Evolutionary conservation across 2,888 invertebrate genomes (phyloP).

Genomic region (Carpatolechia fugitivella): DNA sequence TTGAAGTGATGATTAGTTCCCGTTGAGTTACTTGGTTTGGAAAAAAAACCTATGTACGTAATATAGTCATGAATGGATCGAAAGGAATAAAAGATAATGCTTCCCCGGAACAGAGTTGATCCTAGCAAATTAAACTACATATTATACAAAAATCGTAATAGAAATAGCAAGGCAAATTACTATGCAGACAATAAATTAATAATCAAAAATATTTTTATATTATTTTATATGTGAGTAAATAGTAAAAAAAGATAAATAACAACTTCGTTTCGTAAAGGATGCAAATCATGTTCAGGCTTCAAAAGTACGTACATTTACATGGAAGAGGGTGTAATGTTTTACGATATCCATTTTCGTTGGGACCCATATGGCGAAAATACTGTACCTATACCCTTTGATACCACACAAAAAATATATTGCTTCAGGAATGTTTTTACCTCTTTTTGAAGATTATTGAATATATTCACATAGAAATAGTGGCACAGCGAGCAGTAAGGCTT

Average conservation of each 20-base stretch:
- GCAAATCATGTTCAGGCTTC: not conserved
- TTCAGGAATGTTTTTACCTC: not conserved
- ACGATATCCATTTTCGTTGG: not conserved
- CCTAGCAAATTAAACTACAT: no score
- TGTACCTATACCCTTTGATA: not conserved
- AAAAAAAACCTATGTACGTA: not conserved
- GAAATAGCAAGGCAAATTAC: no score
- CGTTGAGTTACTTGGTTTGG: not conserved
- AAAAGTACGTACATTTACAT: constrained; percentile 2
- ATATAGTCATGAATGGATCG: no score
- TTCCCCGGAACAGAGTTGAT: no score
- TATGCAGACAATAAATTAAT: no score
- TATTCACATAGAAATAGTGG: no score
- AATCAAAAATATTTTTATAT: no score
- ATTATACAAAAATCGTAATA: no score
- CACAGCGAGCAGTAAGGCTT: no score
- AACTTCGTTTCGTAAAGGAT: not conserved
- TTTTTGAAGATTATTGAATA: not conserved
- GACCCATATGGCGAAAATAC: not conserved
- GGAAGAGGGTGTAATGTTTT: not conserved
- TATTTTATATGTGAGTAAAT: not conserved
- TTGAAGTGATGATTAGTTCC: not conserved
- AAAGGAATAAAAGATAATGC: no score
- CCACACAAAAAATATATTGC: not conserved
- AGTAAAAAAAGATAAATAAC: not conserved